Percentiles rank a stretch among this genome's conserved stretches.
phyloP scores from a whole-genome alignment of 2,113 vertebrate species.

The Machaerirhynchus nigripectus region DNA sequence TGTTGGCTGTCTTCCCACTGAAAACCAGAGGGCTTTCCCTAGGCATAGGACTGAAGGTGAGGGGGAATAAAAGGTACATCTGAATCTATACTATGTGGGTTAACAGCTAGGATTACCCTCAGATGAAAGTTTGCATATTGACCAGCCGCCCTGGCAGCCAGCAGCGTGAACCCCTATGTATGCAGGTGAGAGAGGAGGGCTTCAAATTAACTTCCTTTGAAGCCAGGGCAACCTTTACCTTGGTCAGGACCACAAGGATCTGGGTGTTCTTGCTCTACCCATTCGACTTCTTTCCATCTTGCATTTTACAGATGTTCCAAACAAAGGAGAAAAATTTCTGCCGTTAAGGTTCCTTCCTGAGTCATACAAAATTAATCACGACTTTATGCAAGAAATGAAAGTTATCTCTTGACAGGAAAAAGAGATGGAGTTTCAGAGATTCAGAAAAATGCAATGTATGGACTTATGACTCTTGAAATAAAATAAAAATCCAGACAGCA shows the following conservation, averaged over 20 bases:
- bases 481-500: background rate
- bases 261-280: background rate
- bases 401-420: background rate
- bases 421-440: background rate
- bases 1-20: background rate
- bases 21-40: background rate
- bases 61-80: background rate
- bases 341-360: background rate
- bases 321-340: background rate
- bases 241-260: background rate
- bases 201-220: background rate
- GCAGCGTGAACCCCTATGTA: background rate
- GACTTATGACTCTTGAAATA: background rate
- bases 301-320: background rate
- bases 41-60: background rate
- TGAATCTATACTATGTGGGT: accelerated
- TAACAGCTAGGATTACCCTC: background rate
- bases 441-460: background rate
- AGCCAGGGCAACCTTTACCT: background rate
- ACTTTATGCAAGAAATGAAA: background rate
- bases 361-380: background rate
- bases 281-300: background rate
- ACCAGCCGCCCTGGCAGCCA: background rate
- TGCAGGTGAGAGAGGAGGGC: background rate
- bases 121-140: background rate